Conservation (phyloP, 1,140 invertebrate genomes). For the Macrostomum lignano region DNA sequence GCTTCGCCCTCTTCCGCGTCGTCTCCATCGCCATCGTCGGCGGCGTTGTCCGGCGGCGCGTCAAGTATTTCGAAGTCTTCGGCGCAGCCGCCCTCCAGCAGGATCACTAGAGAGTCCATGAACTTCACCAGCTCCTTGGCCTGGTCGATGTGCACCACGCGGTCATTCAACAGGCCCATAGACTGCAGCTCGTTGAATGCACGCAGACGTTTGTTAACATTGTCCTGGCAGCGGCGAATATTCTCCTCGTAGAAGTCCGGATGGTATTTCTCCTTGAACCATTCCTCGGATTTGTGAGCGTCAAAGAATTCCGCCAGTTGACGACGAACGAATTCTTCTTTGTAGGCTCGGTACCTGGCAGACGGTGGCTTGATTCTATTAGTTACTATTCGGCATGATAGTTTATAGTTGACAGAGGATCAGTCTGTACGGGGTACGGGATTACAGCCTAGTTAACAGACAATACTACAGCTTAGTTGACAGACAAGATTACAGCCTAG, state of each 20-base stretch:
- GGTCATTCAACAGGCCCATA: neutral
- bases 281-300: constrained; percentile 95
- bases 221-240: neutral
- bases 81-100: constrained; percentile 80
- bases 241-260: constrained; percentile 3
- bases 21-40: too few species aligned
- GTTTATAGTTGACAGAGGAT: too few species aligned
- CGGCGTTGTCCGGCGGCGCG: constrained; percentile 8
- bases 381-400: too few species aligned
- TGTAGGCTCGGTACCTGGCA: constrained; percentile 98
- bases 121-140: neutral
- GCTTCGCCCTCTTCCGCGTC: too few species aligned
- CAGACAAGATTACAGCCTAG: too few species aligned
- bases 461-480: too few species aligned
- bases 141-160: neutral
- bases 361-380: too few species aligned
- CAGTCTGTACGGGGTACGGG: too few species aligned
- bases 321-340: constrained; percentile 71
- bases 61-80: constrained; percentile 53
- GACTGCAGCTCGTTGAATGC: neutral
- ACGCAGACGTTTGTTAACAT: neutral
- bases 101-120: constrained; percentile 46
- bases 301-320: constrained; percentile 96
- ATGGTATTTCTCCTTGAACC: constrained; percentile 34
- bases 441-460: too few species aligned